These are phyloP conservation scores for Atherinosoma microstoma DNA, from an alignment of 2,797 vertebrate species.

Conservation along the genomic window DNA sequence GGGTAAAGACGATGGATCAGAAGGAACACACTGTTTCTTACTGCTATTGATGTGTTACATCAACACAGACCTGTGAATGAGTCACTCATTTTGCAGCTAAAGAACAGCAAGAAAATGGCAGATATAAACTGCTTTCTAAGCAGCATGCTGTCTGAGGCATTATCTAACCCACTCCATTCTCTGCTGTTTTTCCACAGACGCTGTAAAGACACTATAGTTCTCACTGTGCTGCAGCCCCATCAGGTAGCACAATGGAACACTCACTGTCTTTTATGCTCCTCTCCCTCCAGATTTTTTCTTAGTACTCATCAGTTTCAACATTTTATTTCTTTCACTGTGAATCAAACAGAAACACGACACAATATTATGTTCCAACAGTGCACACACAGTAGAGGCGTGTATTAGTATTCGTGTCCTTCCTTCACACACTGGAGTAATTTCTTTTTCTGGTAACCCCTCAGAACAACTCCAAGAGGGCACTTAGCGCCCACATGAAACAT, in stretches of 20 bases:
- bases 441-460: constrained; percentile 45
- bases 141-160: constrained; percentile 49
- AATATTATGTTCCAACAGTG: constrained; percentile 25
- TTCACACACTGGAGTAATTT: constrained; percentile 37
- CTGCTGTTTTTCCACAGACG: constrained; percentile 85
- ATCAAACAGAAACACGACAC: constrained; percentile 30
- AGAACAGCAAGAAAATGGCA: constrained; percentile 62
- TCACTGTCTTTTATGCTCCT: constrained; percentile 54
- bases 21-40: constrained; percentile 49
- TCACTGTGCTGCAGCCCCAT: constrained; percentile 95
- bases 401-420: constrained; percentile 41
- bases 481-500: constrained; percentile 37
- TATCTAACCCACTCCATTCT: constrained; percentile 76
- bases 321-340: constrained; percentile 37
- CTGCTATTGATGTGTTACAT: constrained; percentile 47
- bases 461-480: constrained; percentile 32
- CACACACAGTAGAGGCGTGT: constrained; percentile 29
- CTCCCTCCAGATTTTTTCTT: constrained; percentile 44
- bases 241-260: constrained; percentile 86
- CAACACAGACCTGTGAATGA: constrained; percentile 63
- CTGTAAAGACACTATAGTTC: constrained; percentile 93
- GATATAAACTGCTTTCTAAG: constrained; percentile 69
- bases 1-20: constrained; percentile 47
- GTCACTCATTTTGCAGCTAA: constrained; percentile 62
- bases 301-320: constrained; percentile 44